Conservation (phyloP, 2,113 vertebrate genomes). For the Saguinus imperator region DNA sequence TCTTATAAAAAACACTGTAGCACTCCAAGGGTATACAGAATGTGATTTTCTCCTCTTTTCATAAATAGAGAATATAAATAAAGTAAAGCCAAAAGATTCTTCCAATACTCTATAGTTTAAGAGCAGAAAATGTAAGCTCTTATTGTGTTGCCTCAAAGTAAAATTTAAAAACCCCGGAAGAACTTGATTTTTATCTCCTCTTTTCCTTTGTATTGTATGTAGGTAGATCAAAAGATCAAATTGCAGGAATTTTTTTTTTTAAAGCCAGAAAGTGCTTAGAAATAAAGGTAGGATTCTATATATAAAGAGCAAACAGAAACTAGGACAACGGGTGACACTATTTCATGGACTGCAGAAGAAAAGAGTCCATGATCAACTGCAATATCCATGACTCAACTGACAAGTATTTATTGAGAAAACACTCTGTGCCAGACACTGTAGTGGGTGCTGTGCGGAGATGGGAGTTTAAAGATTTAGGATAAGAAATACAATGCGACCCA, state of each 20-base stretch:
- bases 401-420: background rate
- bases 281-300: background rate
- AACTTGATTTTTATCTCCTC: background rate
- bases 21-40: background rate
- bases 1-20: background rate
- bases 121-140: conserved; percentile 17
- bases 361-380: background rate
- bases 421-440: background rate
- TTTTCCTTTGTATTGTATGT: background rate
- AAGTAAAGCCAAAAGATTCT: background rate
- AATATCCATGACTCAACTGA: background rate
- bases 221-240: conserved; percentile 30
- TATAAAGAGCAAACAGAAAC: conserved; percentile 40
- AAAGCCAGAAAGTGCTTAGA: conserved; percentile 18
- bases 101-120: background rate
- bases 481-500: background rate
- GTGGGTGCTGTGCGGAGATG: background rate
- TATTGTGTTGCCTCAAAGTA: background rate
- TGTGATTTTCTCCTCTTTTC: background rate
- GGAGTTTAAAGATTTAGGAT: background rate
- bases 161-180: background rate
- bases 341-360: background rate
- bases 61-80: background rate
- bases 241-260: background rate
- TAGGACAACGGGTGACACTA: background rate